Base-by-base conservation (phyloP, 2,797 vertebrate species). In the Nyctibius grandis region DNA sequence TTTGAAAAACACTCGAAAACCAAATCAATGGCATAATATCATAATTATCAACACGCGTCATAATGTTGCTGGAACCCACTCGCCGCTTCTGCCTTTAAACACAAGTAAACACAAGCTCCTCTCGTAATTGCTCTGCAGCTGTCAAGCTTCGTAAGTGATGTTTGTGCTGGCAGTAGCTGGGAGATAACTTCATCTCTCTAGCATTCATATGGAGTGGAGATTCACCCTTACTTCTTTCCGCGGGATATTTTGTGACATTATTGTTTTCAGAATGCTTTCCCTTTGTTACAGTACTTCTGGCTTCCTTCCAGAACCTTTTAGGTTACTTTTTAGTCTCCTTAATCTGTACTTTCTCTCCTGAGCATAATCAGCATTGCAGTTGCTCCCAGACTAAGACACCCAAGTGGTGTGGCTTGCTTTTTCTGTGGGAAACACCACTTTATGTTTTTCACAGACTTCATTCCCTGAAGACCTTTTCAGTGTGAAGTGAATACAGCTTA, bases 181-280 rank as follows among this genome's bases (percentile, higher is more conserved):
- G 81, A 93, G 64, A 75, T 60, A 42, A 61, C 86, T 68, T 61
- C 96, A 83, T 86, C 76, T 63, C 68, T 73, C 63, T 67, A 84
- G 83, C 65, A 61, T 91, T 70, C 57, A 2, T 28, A 20, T 13
- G 81, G 81, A 74, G 80, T 82, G 91, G 93, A 96, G 91, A 45
- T 40, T 85, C 85, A 80, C 91, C 93, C 88, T 92, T 38, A 19
- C 73, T 67, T 47, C 91, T 93, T 97, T 97, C 97, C 70, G 76
- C 17, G 94, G 91, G 96, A 91, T 80, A 63, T 88, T 95, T 74
- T 34, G 36, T 95, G 96, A 95, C 91, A 73, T 95, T 94, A 81
- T 75, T 70, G 51, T 33, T 80, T 76, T 59, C 70, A 44, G 56
- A 78, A 79, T 56, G 17, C 91, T 92, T 91, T 96, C 86, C 91